Evolutionary conservation across 2,113 vertebrate species (phyloP).

Genomic region (Tinamus guttatus): DNA sequence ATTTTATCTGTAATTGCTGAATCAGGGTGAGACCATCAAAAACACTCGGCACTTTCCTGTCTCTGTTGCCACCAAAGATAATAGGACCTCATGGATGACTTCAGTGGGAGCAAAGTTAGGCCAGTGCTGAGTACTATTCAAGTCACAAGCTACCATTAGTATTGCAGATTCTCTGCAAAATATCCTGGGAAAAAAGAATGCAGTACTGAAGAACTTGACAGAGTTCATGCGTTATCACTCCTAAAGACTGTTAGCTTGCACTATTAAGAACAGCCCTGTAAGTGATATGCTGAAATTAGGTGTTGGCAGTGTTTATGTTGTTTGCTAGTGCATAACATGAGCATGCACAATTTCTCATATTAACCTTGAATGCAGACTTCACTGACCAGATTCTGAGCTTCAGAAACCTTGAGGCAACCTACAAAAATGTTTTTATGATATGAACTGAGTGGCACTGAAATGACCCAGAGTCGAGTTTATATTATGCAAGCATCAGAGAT

Average conservation of each 20-base stretch:
- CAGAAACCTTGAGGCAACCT: conserved; percentile 35
- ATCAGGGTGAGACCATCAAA: not conserved
- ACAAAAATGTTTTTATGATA: not conserved
- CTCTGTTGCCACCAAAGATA: not conserved
- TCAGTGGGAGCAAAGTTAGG: not conserved
- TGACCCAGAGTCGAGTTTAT: not conserved
- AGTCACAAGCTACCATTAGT: not conserved
- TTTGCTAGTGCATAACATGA: conserved; percentile 28
- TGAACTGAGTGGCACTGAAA: not conserved
- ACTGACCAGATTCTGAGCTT: conserved; percentile 12
- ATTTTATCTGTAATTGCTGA: not conserved
- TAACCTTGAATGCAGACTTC: conserved; percentile 55
- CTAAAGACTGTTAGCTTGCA: conserved; percentile 23
- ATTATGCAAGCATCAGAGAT: not conserved
- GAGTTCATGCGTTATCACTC: conserved; percentile 2
- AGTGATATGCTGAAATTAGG: conserved; percentile 42
- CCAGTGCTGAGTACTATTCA: not conserved
- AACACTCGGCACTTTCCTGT: not conserved
- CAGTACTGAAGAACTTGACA: not conserved
- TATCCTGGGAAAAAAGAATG: not conserved
- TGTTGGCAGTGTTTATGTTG: conserved; percentile 2
- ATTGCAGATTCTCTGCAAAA: not conserved
- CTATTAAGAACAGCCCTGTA: conserved; percentile 12
- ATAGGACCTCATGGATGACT: not conserved
- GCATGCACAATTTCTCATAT: not conserved